Evolutionary conservation across 2,797 vertebrate species (phyloP).

Genomic region (Poeciliopsis presidionis): DNA sequence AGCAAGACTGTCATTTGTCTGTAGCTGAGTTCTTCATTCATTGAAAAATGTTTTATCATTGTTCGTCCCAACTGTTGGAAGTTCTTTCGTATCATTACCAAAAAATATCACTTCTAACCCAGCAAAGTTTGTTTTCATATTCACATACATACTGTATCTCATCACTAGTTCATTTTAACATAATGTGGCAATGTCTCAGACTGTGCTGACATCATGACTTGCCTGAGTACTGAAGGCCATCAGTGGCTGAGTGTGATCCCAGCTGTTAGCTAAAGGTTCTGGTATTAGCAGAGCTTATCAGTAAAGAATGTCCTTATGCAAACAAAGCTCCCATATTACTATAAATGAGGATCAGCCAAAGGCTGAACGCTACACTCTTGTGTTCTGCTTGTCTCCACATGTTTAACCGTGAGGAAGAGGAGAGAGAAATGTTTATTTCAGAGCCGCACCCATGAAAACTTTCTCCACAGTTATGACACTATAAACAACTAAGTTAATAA

Average conservation of each 20-base stretch:
- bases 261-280: slow-evolving; percentile 59
- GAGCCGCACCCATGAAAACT: slow-evolving; percentile 41
- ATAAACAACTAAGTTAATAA: slow-evolving; percentile 4
- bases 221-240: slow-evolving; percentile 21
- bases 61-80: neutral
- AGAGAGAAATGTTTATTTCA: slow-evolving; percentile 39
- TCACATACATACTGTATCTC: neutral
- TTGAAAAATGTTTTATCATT: neutral
- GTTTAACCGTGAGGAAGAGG: slow-evolving; percentile 23
- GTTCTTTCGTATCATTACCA: neutral
- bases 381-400: slow-evolving; percentile 64
- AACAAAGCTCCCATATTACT: slow-evolving; percentile 75
- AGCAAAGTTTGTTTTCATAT: slow-evolving; percentile 4
- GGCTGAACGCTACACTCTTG: slow-evolving; percentile 59
- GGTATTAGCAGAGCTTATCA: slow-evolving; percentile 75
- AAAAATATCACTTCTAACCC: slow-evolving; percentile 14
- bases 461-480: slow-evolving; percentile 14
- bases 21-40: neutral
- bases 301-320: slow-evolving; percentile 76
- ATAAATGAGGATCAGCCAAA: slow-evolving; percentile 73
- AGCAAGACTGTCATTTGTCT: neutral
- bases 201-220: slow-evolving; percentile 20
- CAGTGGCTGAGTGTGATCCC: slow-evolving; percentile 40
- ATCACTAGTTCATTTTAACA: slow-evolving; percentile 22
- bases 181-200: slow-evolving; percentile 21